Percentiles rank a stretch among this genome's conserved stretches.
Conservation (phyloP, 2,113 vertebrate genomes). For the Pholis gunnellus region DNA sequence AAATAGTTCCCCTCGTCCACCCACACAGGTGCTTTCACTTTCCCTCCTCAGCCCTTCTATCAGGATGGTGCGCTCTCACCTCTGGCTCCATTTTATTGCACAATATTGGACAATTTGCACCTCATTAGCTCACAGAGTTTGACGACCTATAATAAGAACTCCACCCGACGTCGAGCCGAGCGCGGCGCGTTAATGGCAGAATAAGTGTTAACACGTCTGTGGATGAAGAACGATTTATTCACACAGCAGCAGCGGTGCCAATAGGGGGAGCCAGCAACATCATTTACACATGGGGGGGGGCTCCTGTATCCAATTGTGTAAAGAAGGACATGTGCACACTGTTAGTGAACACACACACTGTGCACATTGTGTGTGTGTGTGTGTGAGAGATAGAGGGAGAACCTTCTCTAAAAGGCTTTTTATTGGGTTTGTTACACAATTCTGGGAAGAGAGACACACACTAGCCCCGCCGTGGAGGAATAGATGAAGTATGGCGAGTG, state of each 20-base stretch:
- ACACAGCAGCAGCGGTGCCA: not conserved
- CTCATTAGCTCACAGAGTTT: not conserved
- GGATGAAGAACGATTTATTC: not conserved
- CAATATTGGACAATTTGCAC: not conserved
- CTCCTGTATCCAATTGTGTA: not conserved
- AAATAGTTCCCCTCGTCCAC: not conserved
- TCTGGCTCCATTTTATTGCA: not conserved
- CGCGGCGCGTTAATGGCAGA: not conserved
- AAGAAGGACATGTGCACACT: too few species aligned
- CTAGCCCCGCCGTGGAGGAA: constrained; percentile 17
- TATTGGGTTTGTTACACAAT: constrained; percentile 45
- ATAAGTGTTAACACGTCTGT: not conserved
- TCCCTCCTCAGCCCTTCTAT: not conserved
- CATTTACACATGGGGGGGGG: too few species aligned
- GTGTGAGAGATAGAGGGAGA: not conserved
- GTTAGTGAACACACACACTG: too few species aligned
- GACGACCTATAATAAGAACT: not conserved
- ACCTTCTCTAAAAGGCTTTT: constrained; percentile 40
- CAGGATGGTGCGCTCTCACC: not conserved
- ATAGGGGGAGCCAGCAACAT: constrained; percentile 29
- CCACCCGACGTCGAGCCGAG: not conserved
- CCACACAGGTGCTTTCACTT: not conserved
- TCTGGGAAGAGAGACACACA: constrained; percentile 67
- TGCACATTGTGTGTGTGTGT: not conserved
- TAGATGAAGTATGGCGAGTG: constrained; percentile 39